Evolutionary conservation across 2,113 vertebrate species (phyloP).

Genomic region (Canis aureus): DNA sequence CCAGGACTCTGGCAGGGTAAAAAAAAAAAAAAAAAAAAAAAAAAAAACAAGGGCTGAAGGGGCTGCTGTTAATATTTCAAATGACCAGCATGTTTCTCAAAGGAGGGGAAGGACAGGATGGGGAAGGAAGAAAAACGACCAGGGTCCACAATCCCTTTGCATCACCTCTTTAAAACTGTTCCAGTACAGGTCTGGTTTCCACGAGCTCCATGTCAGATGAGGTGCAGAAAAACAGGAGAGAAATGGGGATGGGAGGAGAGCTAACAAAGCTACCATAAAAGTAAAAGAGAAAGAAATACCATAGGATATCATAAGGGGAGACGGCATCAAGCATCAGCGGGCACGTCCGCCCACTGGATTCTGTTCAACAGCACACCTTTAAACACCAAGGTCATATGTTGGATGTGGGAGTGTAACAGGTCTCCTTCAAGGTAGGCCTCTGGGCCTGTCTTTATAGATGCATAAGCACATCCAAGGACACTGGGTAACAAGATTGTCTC

Average conservation of each 20-base stretch:
- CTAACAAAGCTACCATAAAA: neutral
- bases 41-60: neutral
- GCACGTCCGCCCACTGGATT: neutral
- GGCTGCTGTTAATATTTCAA: no score
- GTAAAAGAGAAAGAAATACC: neutral
- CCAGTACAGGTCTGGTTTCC: neutral
- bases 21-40: neutral
- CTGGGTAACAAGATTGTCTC: conserved; percentile 40
- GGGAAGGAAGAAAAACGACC: neutral
- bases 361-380: neutral
- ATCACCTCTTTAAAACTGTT: neutral
- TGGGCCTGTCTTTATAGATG: neutral
- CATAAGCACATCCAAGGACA: conserved; percentile 55
- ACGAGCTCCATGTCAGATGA: neutral
- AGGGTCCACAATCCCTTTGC: neutral
- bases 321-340: neutral
- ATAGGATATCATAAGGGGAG: neutral
- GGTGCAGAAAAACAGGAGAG: neutral
- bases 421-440: neutral
- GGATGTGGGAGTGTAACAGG: neutral
- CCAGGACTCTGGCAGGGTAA: neutral
- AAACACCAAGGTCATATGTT: neutral
- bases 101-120: neutral
- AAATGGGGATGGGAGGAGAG: neutral
- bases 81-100: neutral